phyloP scores from a whole-genome alignment of 53 echinoderm and acorn worm species.

The Paracentrotus lividus region DNA sequence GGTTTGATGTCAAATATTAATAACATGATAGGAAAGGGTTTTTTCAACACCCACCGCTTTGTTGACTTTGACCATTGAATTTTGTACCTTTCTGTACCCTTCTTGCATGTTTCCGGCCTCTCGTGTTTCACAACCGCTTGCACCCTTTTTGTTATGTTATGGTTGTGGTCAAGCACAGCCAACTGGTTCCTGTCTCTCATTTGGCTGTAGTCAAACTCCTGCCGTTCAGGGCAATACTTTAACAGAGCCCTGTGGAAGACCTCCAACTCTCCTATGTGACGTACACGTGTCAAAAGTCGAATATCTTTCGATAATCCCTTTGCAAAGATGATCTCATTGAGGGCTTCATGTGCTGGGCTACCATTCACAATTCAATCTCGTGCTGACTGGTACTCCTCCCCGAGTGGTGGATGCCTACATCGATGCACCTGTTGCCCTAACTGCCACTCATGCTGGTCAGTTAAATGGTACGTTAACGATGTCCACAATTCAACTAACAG shows the following conservation, averaged over 20 bases:
- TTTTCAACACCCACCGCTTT: slow-evolving; percentile 52
- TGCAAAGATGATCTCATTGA: slow-evolving; percentile 55
- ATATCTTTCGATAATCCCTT: slow-evolving; percentile 66
- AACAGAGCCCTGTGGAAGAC: slow-evolving; percentile 65
- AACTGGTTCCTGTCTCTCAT: slow-evolving; percentile 68
- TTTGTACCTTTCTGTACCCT: slow-evolving; percentile 49
- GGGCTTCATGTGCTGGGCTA: slow-evolving; percentile 53
- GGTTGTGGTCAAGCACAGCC: slow-evolving; percentile 72
- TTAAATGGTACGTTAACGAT: not conserved
- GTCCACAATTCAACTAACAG: slow-evolving; percentile 55
- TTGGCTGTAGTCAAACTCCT: slow-evolving; percentile 60
- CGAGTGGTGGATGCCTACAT: not conserved
- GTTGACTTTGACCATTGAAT: slow-evolving; percentile 41
- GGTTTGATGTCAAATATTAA: too few relatives aligned
- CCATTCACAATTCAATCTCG: slow-evolving; percentile 68
- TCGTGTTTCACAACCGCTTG: not conserved
- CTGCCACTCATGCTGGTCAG: not conserved
- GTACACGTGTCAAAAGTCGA: slow-evolving; percentile 65
- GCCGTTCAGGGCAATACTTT: slow-evolving; percentile 76
- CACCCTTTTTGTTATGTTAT: slow-evolving; percentile 58
- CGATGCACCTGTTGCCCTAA: not conserved
- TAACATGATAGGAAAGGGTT: too few relatives aligned
- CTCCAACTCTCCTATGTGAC: slow-evolving; percentile 80
- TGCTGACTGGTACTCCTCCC: not conserved
- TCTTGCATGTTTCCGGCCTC: not conserved